Base-by-base conservation (phyloP, 2,888 invertebrate species). In the Phalera bucephala region DNA sequence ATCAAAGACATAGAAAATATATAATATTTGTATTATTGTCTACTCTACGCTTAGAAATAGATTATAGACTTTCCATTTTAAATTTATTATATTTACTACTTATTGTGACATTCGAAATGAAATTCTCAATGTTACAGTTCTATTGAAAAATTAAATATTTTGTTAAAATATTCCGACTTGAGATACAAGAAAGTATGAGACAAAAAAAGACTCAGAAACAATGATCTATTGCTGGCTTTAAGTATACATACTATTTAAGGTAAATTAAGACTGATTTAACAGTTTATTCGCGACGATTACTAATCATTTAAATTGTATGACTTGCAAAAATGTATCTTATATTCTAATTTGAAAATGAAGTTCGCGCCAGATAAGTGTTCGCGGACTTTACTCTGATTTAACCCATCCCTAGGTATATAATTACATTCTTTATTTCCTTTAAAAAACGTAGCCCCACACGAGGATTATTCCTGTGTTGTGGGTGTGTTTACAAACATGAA, bases 1-100 rank as follows among this genome's bases (percentile, higher is more conserved):
- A 10, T 31, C 10, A 33, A 56, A 61, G 58, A 58, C 58, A 58
- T 56, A 57, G 29, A 52, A 49, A 36, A 48, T 26, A n/a, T 35
- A 30, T 45, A 21, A 37, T 42, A 20, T 22, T 4, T 22, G 3
- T 22, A 10, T 6, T 22, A 22, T 10, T 22, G n/a, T n/a, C 10
- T 22, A 5, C 1, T 5, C 10, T 2, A 22, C 22, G 22, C 22
- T 22, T 22, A 22, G n/a, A n/a, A n/a, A n/a, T n/a, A n/a, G n/a
- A n/a, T n/a, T n/a, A 10, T 22, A 5, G 10, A 22, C 10, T 10
- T n/a, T 10, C 10, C 0, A 22, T 3, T 21, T 10, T 5, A 6
- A 1, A 5, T 9, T 10, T 10, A 10, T 10, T 9, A 1, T 22
- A 10, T 10, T 22, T 22, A 22, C 9, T 10, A 22, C 1, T 10